phyloP scores from a whole-genome alignment of 2,113 vertebrate genomes.

The Eulemur rufifrons region DNA sequence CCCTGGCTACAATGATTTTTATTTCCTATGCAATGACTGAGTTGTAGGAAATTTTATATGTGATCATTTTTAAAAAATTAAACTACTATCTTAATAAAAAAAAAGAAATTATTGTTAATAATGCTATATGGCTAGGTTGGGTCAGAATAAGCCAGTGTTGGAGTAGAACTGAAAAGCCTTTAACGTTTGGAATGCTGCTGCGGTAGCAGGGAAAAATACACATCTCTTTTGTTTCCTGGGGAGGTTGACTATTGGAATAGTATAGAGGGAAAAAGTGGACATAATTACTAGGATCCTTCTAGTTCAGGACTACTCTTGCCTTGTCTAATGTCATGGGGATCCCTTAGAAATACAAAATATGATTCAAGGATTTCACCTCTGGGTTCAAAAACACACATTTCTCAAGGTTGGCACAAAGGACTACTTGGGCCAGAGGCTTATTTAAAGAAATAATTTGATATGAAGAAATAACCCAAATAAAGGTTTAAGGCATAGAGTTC shows the following conservation, averaged over 20 bases:
- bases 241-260: not conserved
- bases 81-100: no score
- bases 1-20: no score
- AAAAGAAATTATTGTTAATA: not conserved
- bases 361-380: not conserved
- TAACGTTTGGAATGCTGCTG: not conserved
- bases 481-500: not conserved
- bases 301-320: not conserved
- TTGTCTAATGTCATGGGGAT: not conserved
- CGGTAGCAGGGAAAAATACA: not conserved
- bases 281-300: not conserved
- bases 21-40: no score
- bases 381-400: not conserved
- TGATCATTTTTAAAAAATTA: no score
- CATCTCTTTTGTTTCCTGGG: not conserved
- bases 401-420: not conserved
- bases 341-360: not conserved
- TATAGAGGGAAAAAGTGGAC: not conserved
- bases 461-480: conserved; percentile 6
- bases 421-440: not conserved
- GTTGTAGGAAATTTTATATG: no score
- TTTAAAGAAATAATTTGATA: conserved; percentile 8
- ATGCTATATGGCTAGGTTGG: not conserved
- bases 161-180: conserved; percentile 5
- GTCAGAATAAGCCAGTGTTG: not conserved